These are phyloP conservation scores for Atopsyche davidsoni DNA, from an alignment of 1,140 invertebrate genomes.

Conservation along the genomic window DNA sequence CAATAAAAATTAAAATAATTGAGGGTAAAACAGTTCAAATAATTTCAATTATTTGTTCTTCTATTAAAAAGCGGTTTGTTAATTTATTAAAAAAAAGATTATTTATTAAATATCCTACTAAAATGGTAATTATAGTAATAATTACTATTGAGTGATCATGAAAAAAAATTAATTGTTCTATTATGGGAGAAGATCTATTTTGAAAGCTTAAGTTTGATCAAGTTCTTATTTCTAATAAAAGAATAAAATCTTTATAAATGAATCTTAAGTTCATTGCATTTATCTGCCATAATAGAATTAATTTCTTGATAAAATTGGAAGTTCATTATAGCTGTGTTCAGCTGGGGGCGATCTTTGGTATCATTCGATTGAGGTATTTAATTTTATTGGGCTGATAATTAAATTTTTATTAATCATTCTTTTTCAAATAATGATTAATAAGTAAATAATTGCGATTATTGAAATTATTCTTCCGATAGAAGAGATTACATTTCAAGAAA, in stretches of 20 bases:
- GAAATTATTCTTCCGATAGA: conserved; percentile 50
- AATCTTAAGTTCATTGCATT: conserved; percentile 52
- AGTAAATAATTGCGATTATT: conserved; percentile 39
- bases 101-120: conserved; percentile 54
- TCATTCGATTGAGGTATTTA: conserved; percentile 46
- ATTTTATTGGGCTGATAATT: conserved; percentile 32
- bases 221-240: conserved; percentile 49
- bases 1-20: conserved; percentile 58
- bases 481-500: conserved; percentile 42
- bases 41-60: conserved; percentile 53
- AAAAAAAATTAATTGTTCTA: conserved; percentile 56
- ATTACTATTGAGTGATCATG: conserved; percentile 53
- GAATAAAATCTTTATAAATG: conserved; percentile 52
- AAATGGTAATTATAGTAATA: conserved; percentile 52
- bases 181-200: conserved; percentile 51
- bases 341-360: conserved; percentile 38
- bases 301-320: conserved; percentile 40
- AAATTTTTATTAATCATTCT: conserved; percentile 24
- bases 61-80: conserved; percentile 46
- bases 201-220: conserved; percentile 50
- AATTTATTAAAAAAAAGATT: conserved; percentile 46
- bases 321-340: conserved; percentile 41
- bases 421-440: conserved; percentile 39
- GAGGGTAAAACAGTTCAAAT: conserved; percentile 58
- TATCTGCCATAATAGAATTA: conserved; percentile 51